Evolutionary conservation across 2,113 vertebrate species (phyloP).

Genomic region (Ailuropoda melanoleuca): DNA sequence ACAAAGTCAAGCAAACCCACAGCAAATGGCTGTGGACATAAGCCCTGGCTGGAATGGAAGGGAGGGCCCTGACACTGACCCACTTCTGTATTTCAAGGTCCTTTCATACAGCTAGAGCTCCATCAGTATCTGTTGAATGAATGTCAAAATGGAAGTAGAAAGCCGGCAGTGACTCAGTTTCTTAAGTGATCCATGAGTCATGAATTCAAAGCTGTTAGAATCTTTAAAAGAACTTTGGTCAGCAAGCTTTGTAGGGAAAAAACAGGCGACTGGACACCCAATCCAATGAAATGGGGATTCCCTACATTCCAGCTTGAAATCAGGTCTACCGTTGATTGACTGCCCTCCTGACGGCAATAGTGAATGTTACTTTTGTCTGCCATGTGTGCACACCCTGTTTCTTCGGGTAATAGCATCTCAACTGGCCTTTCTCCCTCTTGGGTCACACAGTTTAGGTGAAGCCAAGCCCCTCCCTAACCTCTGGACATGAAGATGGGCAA

Average conservation of each 20-base stretch:
- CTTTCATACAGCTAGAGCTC: background rate
- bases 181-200: background rate
- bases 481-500: background rate
- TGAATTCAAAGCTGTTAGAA: background rate
- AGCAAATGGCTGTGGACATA: background rate
- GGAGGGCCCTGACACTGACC: background rate
- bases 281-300: background rate
- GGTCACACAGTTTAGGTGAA: background rate
- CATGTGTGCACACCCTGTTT: background rate
- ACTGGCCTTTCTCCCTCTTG: background rate
- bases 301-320: background rate
- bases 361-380: background rate
- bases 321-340: accelerated
- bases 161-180: background rate
- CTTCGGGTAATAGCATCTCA: background rate
- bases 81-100: background rate
- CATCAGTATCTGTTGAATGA: background rate
- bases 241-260: background rate
- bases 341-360: accelerated
- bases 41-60: background rate
- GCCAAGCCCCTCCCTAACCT: too few relatives aligned
- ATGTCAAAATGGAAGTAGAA: slow-evolving; percentile 1
- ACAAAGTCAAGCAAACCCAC: background rate
- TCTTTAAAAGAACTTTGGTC: background rate
- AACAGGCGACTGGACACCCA: background rate